Evolutionary conservation across 2,797 vertebrate species (phyloP).

Genomic region (Pitangus sulphuratus): DNA sequence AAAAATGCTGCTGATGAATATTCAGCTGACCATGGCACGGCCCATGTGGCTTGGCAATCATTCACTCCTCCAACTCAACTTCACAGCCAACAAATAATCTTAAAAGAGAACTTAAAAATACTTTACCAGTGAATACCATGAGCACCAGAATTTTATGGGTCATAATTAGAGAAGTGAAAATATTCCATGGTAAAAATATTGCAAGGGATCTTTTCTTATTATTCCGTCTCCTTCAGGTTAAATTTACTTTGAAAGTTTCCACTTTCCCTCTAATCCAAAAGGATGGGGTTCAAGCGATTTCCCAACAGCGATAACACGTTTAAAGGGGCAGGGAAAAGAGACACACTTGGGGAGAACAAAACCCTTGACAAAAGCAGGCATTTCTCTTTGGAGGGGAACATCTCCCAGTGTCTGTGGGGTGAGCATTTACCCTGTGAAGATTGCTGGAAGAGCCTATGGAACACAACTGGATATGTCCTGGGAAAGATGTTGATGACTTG

Average conservation of each 20-base stretch:
- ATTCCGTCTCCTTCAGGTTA: not conserved
- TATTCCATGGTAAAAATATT: not conserved
- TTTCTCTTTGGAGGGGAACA: not conserved
- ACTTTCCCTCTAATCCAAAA: not conserved
- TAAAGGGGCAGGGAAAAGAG: not conserved
- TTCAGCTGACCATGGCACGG: not conserved
- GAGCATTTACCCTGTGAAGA: not conserved
- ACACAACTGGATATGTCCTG: not conserved
- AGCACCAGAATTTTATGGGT: not conserved
- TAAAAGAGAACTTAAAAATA: not conserved
- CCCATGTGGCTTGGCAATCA: not conserved
- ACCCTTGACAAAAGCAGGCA: not conserved
- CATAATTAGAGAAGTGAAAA: not conserved
- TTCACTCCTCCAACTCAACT: not conserved
- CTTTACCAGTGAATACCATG: rapidly evolving
- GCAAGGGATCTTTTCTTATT: not conserved
- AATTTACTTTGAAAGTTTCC: not conserved
- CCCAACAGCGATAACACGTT: rapidly evolving
- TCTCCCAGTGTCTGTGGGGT: not conserved
- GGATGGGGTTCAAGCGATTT: not conserved
- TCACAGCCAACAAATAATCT: not conserved
- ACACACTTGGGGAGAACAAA: not conserved
- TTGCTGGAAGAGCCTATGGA: not conserved
- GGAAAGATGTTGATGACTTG: not conserved
- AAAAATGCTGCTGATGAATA: not conserved